These are phyloP conservation scores for Formicarius rufipectus DNA, from an alignment of 2,113 vertebrate species.

Conservation along the genomic window DNA sequence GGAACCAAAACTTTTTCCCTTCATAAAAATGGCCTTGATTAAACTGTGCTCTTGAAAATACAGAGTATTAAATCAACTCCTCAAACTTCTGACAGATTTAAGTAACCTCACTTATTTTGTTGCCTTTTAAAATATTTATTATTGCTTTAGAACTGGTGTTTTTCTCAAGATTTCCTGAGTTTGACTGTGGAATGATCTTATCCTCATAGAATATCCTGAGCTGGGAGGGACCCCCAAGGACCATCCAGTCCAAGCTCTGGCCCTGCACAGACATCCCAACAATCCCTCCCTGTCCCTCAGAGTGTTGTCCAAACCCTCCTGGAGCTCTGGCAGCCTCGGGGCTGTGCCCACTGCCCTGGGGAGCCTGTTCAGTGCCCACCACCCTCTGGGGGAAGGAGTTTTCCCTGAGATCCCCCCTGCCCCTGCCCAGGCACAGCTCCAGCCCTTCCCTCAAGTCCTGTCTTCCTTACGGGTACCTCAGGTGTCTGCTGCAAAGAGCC, in stretches of 20 bases:
- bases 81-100: not conserved
- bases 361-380: not conserved
- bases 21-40: not conserved
- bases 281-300: not conserved
- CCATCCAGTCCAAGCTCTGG: not conserved
- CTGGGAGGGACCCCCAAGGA: not conserved
- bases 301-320: not conserved
- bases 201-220: not conserved
- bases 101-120: not conserved
- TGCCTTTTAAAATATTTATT: not conserved
- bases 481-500: not conserved
- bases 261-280: not conserved
- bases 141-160: not conserved
- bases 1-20: not conserved
- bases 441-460: not conserved
- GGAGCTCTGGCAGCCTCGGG: not conserved
- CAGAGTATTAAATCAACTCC: not conserved
- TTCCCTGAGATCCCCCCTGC: not conserved
- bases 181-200: not conserved
- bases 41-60: not conserved
- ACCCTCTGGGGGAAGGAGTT: not conserved
- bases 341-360: not conserved
- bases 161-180: not conserved
- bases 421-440: not conserved
- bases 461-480: not conserved